A percentile compares a stretch with the other conserved stretches of the same genome.
Evolutionary conservation across 2,113 vertebrate species (phyloP).

Genomic region (Dendropsophus ebraccatus): DNA sequence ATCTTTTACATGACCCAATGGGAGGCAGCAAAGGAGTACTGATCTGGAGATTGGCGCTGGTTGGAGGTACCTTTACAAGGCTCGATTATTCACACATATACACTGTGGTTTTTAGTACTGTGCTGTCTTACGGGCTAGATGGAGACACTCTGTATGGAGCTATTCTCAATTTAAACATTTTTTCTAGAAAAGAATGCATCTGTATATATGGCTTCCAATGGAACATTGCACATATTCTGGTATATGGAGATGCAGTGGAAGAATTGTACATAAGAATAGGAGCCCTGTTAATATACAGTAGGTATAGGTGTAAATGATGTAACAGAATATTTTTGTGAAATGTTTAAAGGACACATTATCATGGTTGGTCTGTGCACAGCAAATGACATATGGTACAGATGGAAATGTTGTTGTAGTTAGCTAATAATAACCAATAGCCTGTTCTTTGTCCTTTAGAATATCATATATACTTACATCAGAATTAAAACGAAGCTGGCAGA

Average conservation of each 20-base stretch:
- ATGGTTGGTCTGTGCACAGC: not conserved
- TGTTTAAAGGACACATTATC: not conserved
- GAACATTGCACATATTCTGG: not conserved
- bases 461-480: conserved; percentile 86
- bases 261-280: not conserved
- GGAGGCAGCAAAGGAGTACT: no score
- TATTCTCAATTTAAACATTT: not conserved
- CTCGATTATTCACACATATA: no score
- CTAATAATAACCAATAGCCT: not conserved
- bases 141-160: not conserved
- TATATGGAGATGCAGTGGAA: no score
- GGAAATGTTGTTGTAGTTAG: not conserved
- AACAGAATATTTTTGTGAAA: not conserved
- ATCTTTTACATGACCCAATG: no score
- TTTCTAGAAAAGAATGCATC: not conserved
- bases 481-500: conserved; percentile 97
- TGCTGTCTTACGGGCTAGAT: not conserved
- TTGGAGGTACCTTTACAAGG: no score
- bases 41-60: no score
- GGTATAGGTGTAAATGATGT: no score
- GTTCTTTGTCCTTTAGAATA: not conserved
- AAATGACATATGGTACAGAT: not conserved
- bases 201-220: not conserved
- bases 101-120: no score
- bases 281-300: not conserved